These are phyloP conservation scores for Plebejus argus DNA, from an alignment of 2,888 invertebrate genomes.

Conservation along the genomic window DNA sequence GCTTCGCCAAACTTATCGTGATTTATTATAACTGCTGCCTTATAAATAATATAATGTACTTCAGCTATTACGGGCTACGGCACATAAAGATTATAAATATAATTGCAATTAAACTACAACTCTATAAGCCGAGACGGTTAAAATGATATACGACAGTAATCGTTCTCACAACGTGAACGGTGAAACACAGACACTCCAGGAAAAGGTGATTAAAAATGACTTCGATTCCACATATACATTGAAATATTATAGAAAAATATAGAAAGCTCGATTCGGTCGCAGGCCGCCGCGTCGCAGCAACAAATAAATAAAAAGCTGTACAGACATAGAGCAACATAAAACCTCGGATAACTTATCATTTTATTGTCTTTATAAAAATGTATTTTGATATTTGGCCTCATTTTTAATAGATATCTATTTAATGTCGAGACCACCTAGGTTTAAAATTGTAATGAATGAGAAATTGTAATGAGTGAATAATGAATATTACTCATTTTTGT, in stretches of 20 bases:
- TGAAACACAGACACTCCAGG: neutral
- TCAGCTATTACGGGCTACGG: neutral
- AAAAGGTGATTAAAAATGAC: slow-evolving; percentile 2
- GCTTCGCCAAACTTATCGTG: slow-evolving; percentile 20
- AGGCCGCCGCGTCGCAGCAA: neutral
- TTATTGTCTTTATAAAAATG: slow-evolving; percentile 4
- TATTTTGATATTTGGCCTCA: neutral
- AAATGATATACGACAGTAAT: neutral
- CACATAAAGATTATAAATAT: neutral
- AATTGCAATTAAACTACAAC: neutral
- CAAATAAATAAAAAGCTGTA: slow-evolving; percentile 9
- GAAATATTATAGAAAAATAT: slow-evolving; percentile 11
- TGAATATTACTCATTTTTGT: neutral
- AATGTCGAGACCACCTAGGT: neutral
- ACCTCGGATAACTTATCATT: slow-evolving; percentile 2
- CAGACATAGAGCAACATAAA: slow-evolving; percentile 8
- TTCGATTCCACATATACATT: neutral
- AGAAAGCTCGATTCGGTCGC: neutral
- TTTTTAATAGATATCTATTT: neutral
- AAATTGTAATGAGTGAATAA: neutral
- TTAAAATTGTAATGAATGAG: neutral
- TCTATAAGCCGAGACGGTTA: neutral
- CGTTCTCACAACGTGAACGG: neutral
- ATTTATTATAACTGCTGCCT: slow-evolving; percentile 8
- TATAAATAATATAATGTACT: neutral